Conservation (phyloP, 2,113 vertebrate genomes). For the Corvus cornix region DNA sequence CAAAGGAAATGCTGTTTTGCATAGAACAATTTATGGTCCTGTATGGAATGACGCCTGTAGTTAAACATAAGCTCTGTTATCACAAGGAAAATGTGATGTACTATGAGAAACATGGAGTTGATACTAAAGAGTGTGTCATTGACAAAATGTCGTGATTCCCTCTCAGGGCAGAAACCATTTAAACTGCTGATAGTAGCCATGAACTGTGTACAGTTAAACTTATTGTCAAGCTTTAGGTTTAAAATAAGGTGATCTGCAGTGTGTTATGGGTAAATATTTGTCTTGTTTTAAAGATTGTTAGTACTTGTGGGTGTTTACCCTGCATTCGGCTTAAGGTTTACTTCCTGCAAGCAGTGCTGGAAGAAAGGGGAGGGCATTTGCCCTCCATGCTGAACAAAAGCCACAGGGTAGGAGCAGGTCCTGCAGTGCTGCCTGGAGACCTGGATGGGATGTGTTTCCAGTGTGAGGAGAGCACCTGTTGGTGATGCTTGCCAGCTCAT, state of each 20-base stretch:
- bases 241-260: neutral
- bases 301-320: neutral
- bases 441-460: neutral
- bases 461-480: neutral
- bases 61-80: neutral
- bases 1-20: neutral
- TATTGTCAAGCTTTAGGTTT: neutral
- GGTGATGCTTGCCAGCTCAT: accelerated
- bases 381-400: neutral
- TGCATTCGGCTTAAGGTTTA: neutral
- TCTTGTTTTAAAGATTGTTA: neutral
- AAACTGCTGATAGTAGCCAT: neutral
- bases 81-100: neutral
- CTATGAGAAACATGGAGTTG: neutral
- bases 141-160: neutral
- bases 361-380: neutral
- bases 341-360: conserved; percentile 1
- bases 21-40: neutral
- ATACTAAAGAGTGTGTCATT: neutral
- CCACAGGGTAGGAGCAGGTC: neutral
- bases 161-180: neutral
- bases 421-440: neutral
- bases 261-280: conserved; percentile 7
- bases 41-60: neutral
- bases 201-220: neutral